Conservation (phyloP, 2,797 vertebrate species). For the Caiman crocodilus region DNA sequence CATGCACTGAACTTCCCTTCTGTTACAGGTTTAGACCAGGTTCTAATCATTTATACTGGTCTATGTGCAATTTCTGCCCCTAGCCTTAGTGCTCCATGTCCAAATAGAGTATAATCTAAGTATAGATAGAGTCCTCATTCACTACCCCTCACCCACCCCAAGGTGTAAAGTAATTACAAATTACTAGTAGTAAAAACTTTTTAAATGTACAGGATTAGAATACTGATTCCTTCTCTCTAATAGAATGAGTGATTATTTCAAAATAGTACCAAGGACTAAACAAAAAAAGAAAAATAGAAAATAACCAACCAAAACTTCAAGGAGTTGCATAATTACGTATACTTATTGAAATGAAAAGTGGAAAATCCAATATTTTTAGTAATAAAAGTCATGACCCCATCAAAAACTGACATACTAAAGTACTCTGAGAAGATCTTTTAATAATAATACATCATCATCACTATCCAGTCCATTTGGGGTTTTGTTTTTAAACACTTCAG, state of each 20-base stretch:
- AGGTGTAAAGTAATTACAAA: not conserved
- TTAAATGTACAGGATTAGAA: not conserved
- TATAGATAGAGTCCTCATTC: not conserved
- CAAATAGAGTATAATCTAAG: not conserved
- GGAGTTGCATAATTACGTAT: not conserved
- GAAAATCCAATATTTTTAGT: conserved; percentile 11
- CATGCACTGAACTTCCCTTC: too few species aligned
- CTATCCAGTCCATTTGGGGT: conserved; percentile 65
- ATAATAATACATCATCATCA: conserved; percentile 56
- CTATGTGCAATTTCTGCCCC: too few species aligned
- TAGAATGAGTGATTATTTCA: not conserved
- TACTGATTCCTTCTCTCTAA: not conserved
- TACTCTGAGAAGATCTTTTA: conserved; percentile 52
- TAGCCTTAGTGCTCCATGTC: not conserved
- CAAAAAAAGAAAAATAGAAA: not conserved
- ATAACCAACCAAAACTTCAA: conserved; percentile 11
- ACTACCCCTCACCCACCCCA: not conserved
- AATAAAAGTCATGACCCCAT: conserved; percentile 40
- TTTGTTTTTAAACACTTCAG: conserved; percentile 77
- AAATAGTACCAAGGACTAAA: conserved; percentile 1
- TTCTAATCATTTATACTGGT: too few species aligned
- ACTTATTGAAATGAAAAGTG: conserved; percentile 37
- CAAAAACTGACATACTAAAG: conserved; percentile 23
- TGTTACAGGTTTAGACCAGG: too few species aligned
- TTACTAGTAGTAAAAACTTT: rapidly evolving